Conservation (phyloP, 1,140 invertebrate species). For the Cepaea nemoralis region DNA sequence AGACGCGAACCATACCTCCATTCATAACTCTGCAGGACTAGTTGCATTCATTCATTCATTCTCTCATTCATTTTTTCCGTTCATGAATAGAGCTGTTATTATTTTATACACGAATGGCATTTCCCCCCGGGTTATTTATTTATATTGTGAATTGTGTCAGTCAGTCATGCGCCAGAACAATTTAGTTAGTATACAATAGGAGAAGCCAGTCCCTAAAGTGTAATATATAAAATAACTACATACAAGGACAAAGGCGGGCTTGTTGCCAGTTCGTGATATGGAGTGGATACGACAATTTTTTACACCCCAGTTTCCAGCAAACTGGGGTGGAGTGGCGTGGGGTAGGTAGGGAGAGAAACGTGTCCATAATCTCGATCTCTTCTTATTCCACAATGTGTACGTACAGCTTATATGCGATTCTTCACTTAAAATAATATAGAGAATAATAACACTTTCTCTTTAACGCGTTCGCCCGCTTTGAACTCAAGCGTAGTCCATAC, state of each 20-base stretch:
- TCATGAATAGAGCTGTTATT: not conserved
- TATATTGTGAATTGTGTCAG: not conserved
- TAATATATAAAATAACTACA: not conserved
- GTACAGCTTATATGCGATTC: no score
- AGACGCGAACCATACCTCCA: not conserved
- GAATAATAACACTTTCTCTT: no score
- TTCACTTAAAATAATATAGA: no score
- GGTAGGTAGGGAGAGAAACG: no score
- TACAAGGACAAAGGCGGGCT: not conserved
- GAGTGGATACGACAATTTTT: not conserved
- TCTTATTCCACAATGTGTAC: no score
- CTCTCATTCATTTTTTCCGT: not conserved
- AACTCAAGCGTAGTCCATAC: no score
- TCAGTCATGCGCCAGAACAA: not conserved
- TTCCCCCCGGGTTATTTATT: not conserved
- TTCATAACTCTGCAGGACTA: not conserved
- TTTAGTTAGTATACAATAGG: not conserved
- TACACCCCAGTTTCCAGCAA: not conserved
- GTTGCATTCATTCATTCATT: not conserved
- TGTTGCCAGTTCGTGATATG: conserved; percentile 4
- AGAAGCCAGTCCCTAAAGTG: not conserved
- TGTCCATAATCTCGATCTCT: no score
- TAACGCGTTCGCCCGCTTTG: no score
- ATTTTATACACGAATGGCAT: not conserved
- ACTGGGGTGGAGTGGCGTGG: no score